Evolutionary conservation across 2,888 invertebrate genomes (phyloP).

Genomic region (Dasypolia templi): DNA sequence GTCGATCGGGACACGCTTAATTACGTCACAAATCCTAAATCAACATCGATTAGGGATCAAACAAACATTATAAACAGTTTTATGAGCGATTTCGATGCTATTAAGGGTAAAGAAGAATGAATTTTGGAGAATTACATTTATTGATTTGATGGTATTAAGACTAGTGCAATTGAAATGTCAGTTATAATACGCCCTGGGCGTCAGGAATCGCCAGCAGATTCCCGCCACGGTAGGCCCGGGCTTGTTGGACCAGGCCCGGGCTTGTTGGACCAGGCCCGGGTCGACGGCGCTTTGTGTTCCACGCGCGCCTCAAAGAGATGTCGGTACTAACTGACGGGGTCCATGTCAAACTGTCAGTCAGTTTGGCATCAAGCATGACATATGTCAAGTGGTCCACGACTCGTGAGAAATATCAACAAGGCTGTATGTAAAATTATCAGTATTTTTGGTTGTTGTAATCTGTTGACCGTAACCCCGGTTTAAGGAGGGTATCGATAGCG

Average conservation of each 20-base stretch:
- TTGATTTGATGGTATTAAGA: conserved; percentile 12
- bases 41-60: conserved; percentile 53
- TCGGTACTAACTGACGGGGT: too few species aligned
- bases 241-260: too few species aligned
- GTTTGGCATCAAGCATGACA: conserved; percentile 27
- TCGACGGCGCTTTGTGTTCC: too few species aligned
- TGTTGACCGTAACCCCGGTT: conserved; percentile 19
- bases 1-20: conserved; percentile 33
- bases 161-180: conserved; percentile 1
- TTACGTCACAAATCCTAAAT: conserved; percentile 61
- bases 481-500: conserved; percentile 27
- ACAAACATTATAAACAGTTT: conserved; percentile 50
- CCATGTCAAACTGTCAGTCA: too few species aligned
- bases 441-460: conserved; percentile 39
- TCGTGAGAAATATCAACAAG: conserved; percentile 60
- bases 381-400: conserved; percentile 41
- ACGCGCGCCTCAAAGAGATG: too few species aligned
- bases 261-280: too few species aligned
- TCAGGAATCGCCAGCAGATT: too few species aligned
- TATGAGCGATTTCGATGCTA: conserved; percentile 24
- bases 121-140: conserved; percentile 19
- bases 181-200: too few species aligned
- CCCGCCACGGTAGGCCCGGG: too few species aligned
- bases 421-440: conserved; percentile 28
- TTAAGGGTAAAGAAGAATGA: conserved; percentile 16